Evolutionary conservation across 1,140 invertebrate genomes (phyloP), one percentile per base, ranked within the genome.

Genomic region (Drosophila ironensis): DNA sequence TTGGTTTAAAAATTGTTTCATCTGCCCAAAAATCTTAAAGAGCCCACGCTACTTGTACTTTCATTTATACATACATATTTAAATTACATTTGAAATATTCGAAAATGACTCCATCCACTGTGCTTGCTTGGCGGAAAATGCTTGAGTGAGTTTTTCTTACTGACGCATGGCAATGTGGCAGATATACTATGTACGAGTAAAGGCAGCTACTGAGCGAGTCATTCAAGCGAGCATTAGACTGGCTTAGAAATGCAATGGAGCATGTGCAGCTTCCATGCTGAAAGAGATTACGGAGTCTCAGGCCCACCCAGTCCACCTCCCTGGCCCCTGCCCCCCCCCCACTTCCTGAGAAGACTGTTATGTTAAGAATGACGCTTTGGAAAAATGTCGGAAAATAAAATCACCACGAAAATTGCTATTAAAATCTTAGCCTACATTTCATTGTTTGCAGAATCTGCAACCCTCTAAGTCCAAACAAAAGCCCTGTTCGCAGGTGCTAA

Each of bases 391-490:
- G n/a, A 24, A 27, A 27, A 14, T 14, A 19, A 25, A 40, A 25
- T 28, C 19, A 37, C 41, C 28, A 47, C 22, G 22, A 24, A 63
- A 28, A 63, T 63, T 59, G 50, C 27, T 54, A 78, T 82, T 84
- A 84, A 61, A 61, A 78, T 84, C 54, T 84, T 84, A 70, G 73
- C 78, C 78, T 69, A 82, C 50, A 78, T 82, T 57, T 46, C 53
- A 70, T 81, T 80, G 53, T 70, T 59, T 33, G 38, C 19, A 35
- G 19, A 9, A n/a, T 16, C 11, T 7, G n/a, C 9, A 35, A 27
- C 30, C 16, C 20, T 3, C 20, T 16, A 37, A 16, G 33, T 19
- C 38, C 24, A 60, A 51, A 52, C 24, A 60, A 56, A 42, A 52
- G 41, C 41, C 37, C 4, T 37, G 28, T 38, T 30, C 51, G 28